These are phyloP conservation scores for Drosophila cardini DNA, from an alignment of 1,140 invertebrate genomes.

Conservation along the genomic window DNA sequence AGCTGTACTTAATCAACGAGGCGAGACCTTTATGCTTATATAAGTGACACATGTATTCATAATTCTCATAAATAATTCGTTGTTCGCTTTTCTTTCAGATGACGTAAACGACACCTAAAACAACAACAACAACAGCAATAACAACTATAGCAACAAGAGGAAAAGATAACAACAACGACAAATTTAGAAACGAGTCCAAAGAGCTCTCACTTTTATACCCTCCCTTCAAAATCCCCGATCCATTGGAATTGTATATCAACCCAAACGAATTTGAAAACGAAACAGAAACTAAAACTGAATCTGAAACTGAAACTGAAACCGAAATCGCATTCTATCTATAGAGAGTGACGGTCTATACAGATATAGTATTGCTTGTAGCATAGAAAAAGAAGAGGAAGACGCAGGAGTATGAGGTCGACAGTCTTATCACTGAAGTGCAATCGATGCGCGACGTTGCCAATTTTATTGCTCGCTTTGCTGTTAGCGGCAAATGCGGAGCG, in stretches of 20 bases:
- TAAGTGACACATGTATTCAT: slow-evolving; percentile 23
- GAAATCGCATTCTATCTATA: slow-evolving; percentile 57
- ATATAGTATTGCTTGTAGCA: slow-evolving; percentile 10
- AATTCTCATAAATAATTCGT: slow-evolving; percentile 58
- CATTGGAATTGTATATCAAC: slow-evolving; percentile 23
- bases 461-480: slow-evolving; percentile 47
- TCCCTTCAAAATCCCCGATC: not conserved
- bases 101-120: slow-evolving; percentile 63
- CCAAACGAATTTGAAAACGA: slow-evolving; percentile 45
- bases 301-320: slow-evolving; percentile 55
- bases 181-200: slow-evolving; percentile 26
- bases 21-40: slow-evolving; percentile 42
- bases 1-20: slow-evolving; percentile 48
- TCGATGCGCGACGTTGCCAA: slow-evolving; percentile 41
- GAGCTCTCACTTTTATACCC: slow-evolving; percentile 32
- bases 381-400: slow-evolving; percentile 11
- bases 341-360: slow-evolving; percentile 21
- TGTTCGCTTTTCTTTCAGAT: slow-evolving; percentile 55
- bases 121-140: slow-evolving; percentile 35
- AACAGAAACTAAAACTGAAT: slow-evolving; percentile 44
- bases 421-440: slow-evolving; percentile 45
- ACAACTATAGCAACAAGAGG: slow-evolving; percentile 13
- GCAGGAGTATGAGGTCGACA: slow-evolving; percentile 45
- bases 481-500: slow-evolving; percentile 58
- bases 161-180: slow-evolving; percentile 23